A percentile compares a stretch with the other conserved stretches of the same genome.
These are phyloP conservation scores for Arctopsyche grandis DNA, from an alignment of 1,140 invertebrate genomes.

Conservation along the genomic window DNA sequence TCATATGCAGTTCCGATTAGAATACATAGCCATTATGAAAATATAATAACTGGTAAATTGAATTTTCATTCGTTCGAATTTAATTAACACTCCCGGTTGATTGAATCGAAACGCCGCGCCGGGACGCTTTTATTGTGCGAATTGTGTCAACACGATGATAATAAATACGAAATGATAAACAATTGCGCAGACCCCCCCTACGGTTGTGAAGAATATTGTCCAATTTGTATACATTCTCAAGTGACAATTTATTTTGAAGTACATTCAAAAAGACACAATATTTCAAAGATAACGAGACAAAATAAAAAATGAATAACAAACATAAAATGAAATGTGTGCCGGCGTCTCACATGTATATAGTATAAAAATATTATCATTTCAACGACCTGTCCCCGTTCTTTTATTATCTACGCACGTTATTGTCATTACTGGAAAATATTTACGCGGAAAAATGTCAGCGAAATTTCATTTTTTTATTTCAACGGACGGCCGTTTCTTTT, in stretches of 20 bases:
- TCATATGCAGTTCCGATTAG: too few species aligned
- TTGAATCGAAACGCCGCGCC: too few species aligned
- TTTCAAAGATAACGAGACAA: conserved; percentile 28
- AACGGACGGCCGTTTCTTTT: not conserved
- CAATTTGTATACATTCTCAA: conserved; percentile 24
- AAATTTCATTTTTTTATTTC: not conserved
- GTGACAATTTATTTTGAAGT: conserved; percentile 28
- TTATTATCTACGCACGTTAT: conserved; percentile 8
- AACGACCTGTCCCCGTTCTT: not conserved
- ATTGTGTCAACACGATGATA: too few species aligned
- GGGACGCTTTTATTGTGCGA: too few species aligned
- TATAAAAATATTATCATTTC: conserved; percentile 3
- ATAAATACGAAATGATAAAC: too few species aligned
- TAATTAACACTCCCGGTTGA: too few species aligned
- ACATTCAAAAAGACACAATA: conserved; percentile 28
- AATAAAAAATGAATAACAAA: not conserved
- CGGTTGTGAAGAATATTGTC: not conserved
- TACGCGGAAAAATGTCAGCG: not conserved
- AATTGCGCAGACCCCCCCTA: too few species aligned
- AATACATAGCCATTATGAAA: too few species aligned
- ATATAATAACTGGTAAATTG: too few species aligned
- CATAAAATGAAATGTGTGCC: conserved; percentile 2
- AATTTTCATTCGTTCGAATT: too few species aligned
- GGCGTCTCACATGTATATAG: not conserved
- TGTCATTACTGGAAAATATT: conserved; percentile 10